Conservation (phyloP, 2,797 vertebrate species). For the Hippoglossus hippoglossus region DNA sequence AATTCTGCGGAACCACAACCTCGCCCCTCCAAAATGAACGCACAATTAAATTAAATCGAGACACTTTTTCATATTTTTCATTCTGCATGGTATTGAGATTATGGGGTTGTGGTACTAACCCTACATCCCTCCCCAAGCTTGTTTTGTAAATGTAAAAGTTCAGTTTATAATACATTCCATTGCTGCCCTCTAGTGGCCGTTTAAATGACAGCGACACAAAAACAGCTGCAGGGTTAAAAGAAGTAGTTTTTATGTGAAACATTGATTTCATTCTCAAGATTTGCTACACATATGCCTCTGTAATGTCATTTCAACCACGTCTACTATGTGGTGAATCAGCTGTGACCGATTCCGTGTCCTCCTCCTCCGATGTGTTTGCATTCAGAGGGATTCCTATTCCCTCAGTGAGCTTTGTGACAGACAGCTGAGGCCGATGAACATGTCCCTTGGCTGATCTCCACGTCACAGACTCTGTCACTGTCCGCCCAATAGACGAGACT, state of each 20-base stretch:
- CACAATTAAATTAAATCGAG: too few species aligned
- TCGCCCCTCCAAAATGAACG: too few species aligned
- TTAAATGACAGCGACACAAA: constrained; percentile 1
- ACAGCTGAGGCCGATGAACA: constrained; percentile 66
- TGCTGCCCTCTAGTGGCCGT: constrained; percentile 69
- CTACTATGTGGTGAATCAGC: background rate
- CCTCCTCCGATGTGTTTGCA: constrained; percentile 42
- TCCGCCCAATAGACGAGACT: constrained; percentile 23
- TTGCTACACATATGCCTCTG: background rate
- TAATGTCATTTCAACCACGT: background rate
- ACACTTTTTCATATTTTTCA: too few species aligned
- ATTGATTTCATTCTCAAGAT: background rate
- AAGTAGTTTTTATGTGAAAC: background rate
- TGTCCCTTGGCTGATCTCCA: constrained; percentile 37
- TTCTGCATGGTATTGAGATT: too few species aligned
- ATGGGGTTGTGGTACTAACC: too few species aligned
- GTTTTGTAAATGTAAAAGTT: too few species aligned
- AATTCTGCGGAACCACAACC: too few species aligned
- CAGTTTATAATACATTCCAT: background rate
- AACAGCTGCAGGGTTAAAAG: background rate
- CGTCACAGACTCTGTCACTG: constrained; percentile 46
- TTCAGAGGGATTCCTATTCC: constrained; percentile 47
- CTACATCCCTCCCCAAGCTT: too few species aligned
- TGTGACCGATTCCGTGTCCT: background rate
- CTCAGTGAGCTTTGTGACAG: constrained; percentile 60